These are phyloP conservation scores for Synaphobranchus kaupii DNA, from an alignment of 2,797 vertebrate species.

Conservation along the genomic window DNA sequence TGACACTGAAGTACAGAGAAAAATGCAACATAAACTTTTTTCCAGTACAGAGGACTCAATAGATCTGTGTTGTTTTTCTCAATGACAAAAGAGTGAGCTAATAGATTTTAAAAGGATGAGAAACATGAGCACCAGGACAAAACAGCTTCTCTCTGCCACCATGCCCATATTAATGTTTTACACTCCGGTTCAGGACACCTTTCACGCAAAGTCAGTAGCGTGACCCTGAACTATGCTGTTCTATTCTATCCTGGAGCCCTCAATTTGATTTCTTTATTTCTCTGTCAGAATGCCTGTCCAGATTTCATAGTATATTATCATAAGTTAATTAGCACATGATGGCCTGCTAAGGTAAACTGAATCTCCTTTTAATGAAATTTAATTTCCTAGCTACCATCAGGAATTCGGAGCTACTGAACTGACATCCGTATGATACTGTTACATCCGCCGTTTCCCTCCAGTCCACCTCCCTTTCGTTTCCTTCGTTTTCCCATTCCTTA, in stretches of 20 bases:
- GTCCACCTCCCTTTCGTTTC: no score
- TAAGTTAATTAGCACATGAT: not conserved
- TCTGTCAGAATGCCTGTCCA: not conserved
- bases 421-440: not conserved
- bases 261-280: not conserved
- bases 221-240: not conserved
- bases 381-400: not conserved
- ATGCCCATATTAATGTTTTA: not conserved
- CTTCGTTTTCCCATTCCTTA: no score
- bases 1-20: not conserved
- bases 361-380: not conserved
- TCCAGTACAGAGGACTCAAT: not conserved
- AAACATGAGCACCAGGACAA: not conserved
- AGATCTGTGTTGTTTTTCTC: not conserved
- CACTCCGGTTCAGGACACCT: not conserved
- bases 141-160: not conserved
- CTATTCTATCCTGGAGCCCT: not conserved
- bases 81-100: not conserved
- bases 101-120: not conserved
- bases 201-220: not conserved
- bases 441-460: no score
- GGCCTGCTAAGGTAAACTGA: not conserved
- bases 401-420: not conserved
- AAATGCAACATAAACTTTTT: not conserved
- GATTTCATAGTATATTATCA: not conserved